These are phyloP conservation scores for Huso huso DNA, from an alignment of 2,797 vertebrate genomes.

Conservation along the genomic window DNA sequence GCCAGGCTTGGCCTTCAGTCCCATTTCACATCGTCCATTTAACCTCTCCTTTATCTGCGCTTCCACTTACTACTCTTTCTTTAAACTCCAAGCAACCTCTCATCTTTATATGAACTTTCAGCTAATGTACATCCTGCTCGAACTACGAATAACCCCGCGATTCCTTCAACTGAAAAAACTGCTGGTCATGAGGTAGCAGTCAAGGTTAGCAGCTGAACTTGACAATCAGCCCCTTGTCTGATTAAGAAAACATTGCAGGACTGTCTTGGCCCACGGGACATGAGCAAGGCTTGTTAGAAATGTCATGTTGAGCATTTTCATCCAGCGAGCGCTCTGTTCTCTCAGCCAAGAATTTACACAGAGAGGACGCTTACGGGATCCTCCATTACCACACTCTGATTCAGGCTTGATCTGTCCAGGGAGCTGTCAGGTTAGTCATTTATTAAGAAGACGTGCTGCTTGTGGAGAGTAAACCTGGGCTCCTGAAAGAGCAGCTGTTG, in stretches of 20 bases:
- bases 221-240: conserved; percentile 60
- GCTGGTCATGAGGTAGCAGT: conserved; percentile 50
- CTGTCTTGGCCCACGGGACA: conserved; percentile 48
- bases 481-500: no score
- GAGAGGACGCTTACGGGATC: no score
- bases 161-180: conserved; percentile 51
- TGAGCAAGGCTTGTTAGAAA: conserved; percentile 38
- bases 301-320: conserved; percentile 31
- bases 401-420: no score
- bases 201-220: conserved; percentile 57
- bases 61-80: conserved; percentile 55
- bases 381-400: no score
- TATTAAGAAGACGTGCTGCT: no score
- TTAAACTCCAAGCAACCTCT: conserved; percentile 66
- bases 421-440: no score
- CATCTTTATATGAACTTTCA: conserved; percentile 58
- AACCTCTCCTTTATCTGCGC: conserved; percentile 59
- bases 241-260: conserved; percentile 34
- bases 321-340: conserved; percentile 7
- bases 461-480: no score
- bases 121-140: conserved; percentile 65
- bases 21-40: conserved; percentile 22
- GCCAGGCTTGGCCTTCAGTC: not conserved
- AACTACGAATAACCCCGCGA: conserved; percentile 58
- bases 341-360: no score